A percentile compares a stretch with the other conserved stretches of the same genome.
These are phyloP conservation scores for Ploceus nigricollis DNA, from an alignment of 2,113 vertebrate species.

Conservation along the genomic window DNA sequence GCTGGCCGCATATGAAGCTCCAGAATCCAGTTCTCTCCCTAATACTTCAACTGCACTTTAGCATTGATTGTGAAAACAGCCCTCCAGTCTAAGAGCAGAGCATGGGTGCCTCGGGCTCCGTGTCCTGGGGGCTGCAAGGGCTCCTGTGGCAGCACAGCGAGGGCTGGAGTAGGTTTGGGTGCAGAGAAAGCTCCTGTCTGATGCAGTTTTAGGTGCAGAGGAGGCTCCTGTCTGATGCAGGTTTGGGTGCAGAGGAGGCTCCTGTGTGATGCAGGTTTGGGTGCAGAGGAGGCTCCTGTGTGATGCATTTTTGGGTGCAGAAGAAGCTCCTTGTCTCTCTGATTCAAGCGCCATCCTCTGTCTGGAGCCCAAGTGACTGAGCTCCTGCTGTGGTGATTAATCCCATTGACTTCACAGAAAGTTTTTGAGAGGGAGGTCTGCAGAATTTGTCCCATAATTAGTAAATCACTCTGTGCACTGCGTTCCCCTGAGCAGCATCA, in stretches of 20 bases:
- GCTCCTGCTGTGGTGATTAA: slow-evolving; percentile 31
- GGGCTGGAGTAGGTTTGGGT: not conserved
- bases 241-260: rapidly evolving
- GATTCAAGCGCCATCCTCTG: not conserved
- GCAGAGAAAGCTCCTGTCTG: not conserved
- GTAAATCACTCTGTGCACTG: not conserved
- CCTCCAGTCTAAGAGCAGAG: not conserved
- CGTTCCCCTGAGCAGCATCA: not conserved
- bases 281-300: not conserved
- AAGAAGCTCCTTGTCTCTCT: not conserved
- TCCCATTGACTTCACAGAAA: slow-evolving; percentile 20
- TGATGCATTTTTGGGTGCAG: not conserved
- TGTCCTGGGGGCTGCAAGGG: not conserved
- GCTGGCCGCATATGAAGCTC: not conserved
- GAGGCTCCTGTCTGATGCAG: rapidly evolving
- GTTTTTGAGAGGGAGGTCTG: not conserved
- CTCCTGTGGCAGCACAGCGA: rapidly evolving
- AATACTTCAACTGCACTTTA: not conserved
- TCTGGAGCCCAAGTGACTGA: not conserved
- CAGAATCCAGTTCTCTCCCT: not conserved
- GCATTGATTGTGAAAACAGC: not conserved
- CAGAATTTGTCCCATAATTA: slow-evolving; percentile 50
- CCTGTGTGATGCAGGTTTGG: not conserved
- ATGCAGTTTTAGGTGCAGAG: not conserved
- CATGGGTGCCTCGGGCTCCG: rapidly evolving